These are phyloP conservation scores for Trichosurus vulpecula DNA, from an alignment of 2,797 vertebrate genomes.

Conservation along the genomic window DNA sequence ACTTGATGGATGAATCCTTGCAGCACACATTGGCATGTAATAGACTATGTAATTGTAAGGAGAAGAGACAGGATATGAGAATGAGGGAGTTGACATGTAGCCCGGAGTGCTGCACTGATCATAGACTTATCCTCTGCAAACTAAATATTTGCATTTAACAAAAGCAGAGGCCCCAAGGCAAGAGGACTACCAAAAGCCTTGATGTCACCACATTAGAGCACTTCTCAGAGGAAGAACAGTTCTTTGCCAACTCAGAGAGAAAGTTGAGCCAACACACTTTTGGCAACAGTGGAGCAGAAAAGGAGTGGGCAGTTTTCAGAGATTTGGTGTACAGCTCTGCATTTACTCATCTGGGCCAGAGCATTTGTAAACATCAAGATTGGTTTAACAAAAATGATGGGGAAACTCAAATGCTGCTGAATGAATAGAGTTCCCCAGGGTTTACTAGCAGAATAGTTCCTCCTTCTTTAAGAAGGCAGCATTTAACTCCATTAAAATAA, in stretches of 20 bases:
- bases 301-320: not conserved
- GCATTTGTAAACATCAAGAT: not conserved
- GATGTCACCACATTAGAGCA: not conserved
- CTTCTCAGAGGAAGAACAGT: not conserved
- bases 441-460: not conserved
- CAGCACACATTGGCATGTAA: not conserved
- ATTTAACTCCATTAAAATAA: not conserved
- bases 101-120: not conserved
- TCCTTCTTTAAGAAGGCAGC: not conserved
- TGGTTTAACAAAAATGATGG: not conserved
- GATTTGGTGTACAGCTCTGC: no score
- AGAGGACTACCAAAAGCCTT: not conserved
- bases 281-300: not conserved
- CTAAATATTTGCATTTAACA: not conserved
- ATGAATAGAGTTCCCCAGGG: not conserved
- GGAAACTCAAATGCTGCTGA: not conserved
- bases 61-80: not conserved
- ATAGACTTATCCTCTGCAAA: not conserved
- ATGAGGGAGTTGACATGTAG: not conserved
- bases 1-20: not conserved
- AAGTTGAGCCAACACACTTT: not conserved
- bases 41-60: not conserved
- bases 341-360: no score
- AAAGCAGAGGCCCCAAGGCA: not conserved
- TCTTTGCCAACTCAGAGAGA: not conserved